phyloP scores from a whole-genome alignment of 2,888 invertebrate genomes.

The Harpalus rufipes region DNA sequence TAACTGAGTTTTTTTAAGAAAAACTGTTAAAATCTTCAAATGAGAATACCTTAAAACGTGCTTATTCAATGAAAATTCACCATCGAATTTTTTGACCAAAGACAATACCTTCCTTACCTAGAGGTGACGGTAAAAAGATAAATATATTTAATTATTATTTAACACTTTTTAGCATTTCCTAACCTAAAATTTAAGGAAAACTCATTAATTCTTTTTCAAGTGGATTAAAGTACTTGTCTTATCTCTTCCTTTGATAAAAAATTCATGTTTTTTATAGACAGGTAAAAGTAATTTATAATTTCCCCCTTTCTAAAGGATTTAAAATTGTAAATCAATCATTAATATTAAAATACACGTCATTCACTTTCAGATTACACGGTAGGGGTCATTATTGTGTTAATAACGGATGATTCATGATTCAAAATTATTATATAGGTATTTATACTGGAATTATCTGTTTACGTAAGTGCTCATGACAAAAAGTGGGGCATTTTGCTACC shows the following conservation, averaged over 20 bases:
- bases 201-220: background rate
- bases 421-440: background rate
- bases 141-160: background rate
- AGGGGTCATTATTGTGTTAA: background rate
- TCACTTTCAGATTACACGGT: background rate
- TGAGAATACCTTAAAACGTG: too few species aligned
- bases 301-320: background rate
- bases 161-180: background rate
- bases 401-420: background rate
- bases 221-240: background rate
- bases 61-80: too few species aligned
- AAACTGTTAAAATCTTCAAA: too few species aligned
- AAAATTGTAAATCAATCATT: background rate
- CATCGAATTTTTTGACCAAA: too few species aligned
- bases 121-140: too few species aligned
- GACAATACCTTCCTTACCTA: too few species aligned
- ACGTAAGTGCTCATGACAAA: background rate
- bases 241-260: background rate
- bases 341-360: constrained; percentile 1
- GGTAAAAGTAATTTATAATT: background rate
- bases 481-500: background rate
- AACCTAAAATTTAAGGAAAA: background rate
- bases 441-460: background rate
- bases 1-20: too few species aligned
- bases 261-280: background rate